phyloP scores from a whole-genome alignment of 2,797 vertebrate genomes.

The Helarctos malayanus region DNA sequence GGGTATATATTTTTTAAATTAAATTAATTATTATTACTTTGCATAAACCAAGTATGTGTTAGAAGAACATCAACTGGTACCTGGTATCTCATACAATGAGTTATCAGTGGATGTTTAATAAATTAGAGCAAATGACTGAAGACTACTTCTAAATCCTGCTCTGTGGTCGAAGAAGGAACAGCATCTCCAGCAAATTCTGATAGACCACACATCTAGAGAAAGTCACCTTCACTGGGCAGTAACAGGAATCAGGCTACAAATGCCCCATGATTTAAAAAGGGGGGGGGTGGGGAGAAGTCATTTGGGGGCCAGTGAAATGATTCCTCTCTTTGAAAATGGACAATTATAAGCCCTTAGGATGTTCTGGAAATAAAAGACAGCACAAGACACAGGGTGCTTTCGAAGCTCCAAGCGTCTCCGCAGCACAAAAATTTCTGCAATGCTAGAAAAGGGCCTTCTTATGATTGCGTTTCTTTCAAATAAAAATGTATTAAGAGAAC shows the following conservation, averaged over 20 bases:
- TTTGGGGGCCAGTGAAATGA: neutral
- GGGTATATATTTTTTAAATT: neutral
- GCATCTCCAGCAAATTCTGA: neutral
- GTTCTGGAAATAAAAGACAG: conserved; percentile 19
- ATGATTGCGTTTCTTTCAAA: conserved; percentile 7
- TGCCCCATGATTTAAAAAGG: neutral
- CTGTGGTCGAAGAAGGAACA: neutral
- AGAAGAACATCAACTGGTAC: neutral
- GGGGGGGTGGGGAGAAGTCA: neutral
- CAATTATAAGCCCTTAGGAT: conserved; percentile 4
- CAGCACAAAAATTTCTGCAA: conserved; percentile 3
- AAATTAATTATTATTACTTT: neutral
- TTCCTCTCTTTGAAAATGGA: conserved; percentile 38
- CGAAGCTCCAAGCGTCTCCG: neutral
- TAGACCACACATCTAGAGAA: neutral
- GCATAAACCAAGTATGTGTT: neutral
- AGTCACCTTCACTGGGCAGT: neutral
- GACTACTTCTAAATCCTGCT: neutral
- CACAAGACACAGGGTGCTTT: neutral
- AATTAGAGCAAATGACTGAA: neutral
- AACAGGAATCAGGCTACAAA: conserved; percentile 5
- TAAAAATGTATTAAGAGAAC: conserved; percentile 24
- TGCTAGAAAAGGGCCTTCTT: neutral
- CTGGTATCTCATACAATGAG: neutral
- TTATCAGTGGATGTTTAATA: neutral